phyloP scores from a whole-genome alignment of 1,140 invertebrate genomes.

The Harlomillsia oculata region DNA sequence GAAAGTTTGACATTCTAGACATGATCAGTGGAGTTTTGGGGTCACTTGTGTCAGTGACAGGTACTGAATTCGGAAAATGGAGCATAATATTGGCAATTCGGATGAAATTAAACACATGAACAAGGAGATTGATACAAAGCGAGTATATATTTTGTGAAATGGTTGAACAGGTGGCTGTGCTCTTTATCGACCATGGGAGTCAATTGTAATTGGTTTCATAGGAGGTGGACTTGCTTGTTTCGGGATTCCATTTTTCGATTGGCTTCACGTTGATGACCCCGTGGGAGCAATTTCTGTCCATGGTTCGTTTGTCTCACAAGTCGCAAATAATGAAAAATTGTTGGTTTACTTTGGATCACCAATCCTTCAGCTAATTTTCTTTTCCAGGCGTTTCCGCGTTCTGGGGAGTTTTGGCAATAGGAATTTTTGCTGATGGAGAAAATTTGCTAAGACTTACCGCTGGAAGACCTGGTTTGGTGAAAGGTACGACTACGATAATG shows the following conservation, averaged over 20 bases:
- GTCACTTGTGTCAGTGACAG: conserved; percentile 47
- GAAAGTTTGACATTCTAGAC: conserved; percentile 43
- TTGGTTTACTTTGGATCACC: not conserved
- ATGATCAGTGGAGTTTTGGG: conserved; percentile 48
- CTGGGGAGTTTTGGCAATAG: conserved; percentile 47
- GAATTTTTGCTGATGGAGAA: conserved; percentile 45
- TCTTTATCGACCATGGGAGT: conserved; percentile 46
- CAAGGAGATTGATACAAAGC: too few relatives aligned
- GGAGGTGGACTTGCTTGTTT: conserved; percentile 42
- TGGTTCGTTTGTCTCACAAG: conserved; percentile 31
- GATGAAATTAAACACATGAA: too few relatives aligned
- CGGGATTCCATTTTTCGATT: conserved; percentile 42
- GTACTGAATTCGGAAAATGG: too few relatives aligned
- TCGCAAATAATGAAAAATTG: not conserved
- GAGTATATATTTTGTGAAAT: too few relatives aligned
- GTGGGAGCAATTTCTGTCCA: conserved; percentile 48
- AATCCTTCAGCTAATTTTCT: not conserved
- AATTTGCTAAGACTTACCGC: conserved; percentile 39
- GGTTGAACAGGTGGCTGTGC: conserved; percentile 44
- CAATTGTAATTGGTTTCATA: conserved; percentile 45
- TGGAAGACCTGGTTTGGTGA: conserved; percentile 41
- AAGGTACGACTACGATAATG: too few relatives aligned
- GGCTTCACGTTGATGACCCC: conserved; percentile 46
- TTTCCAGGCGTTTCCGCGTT: conserved; percentile 37
- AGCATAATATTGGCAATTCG: too few relatives aligned